Evolutionary conservation across 2,888 invertebrate species (phyloP).

Genomic region (Coelogynopora nodosa): DNA sequence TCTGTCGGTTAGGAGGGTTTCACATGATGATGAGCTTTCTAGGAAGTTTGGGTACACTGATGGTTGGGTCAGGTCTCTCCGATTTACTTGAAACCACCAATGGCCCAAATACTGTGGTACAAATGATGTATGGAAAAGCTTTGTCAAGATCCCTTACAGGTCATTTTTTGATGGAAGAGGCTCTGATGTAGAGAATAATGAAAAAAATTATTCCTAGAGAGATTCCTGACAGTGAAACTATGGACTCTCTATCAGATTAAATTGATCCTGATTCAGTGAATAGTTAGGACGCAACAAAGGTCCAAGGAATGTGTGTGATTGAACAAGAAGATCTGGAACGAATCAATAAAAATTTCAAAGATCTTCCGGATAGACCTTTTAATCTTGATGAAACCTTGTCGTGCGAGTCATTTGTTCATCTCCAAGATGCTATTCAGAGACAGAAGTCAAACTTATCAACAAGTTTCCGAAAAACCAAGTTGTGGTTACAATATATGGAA

Average conservation of each 20-base stretch:
- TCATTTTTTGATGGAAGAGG: background rate
- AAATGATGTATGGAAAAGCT: slow-evolving; percentile 27
- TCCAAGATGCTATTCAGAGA: slow-evolving; percentile 16
- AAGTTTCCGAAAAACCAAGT: background rate
- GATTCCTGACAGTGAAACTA: slow-evolving; percentile 7
- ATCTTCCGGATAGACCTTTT: background rate
- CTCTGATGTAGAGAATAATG: slow-evolving; percentile 9
- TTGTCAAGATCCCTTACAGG: background rate
- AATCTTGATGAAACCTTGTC: background rate
- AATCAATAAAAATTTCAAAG: background rate
- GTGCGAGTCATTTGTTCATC: slow-evolving; percentile 18
- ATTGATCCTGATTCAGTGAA: background rate
- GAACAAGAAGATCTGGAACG: background rate
- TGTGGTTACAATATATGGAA: slow-evolving; percentile 21
- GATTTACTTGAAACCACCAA: background rate
- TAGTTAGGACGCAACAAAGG: background rate
- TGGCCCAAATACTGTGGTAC: slow-evolving; percentile 2
- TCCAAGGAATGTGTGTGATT: background rate
- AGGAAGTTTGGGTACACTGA: slow-evolving; percentile 27
- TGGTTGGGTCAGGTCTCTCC: slow-evolving; percentile 7
- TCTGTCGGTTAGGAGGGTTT: slow-evolving; percentile 14
- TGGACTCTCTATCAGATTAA: background rate
- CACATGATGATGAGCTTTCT: slow-evolving; percentile 31
- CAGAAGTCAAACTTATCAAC: background rate
- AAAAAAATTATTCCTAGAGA: background rate